phyloP scores from a whole-genome alignment of 2,113 vertebrate species.

The Ascaphus truei region DNA sequence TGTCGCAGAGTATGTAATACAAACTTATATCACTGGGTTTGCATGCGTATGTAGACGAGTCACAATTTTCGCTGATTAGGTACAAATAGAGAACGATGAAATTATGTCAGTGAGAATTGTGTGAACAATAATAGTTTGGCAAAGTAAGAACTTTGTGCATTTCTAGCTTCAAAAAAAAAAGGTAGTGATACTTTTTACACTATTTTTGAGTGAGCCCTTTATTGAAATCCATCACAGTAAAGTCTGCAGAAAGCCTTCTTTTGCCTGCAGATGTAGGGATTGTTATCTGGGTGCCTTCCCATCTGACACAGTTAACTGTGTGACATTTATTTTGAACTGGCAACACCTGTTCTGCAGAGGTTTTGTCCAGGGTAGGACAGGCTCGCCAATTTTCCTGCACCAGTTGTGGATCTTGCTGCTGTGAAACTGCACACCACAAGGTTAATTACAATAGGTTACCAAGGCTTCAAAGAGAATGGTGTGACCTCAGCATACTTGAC shows the following conservation, averaged over 20 bases:
- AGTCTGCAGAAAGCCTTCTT: not conserved
- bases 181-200: too few relatives aligned
- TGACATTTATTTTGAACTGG: constrained; percentile 39
- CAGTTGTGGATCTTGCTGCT: constrained; percentile 46
- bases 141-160: too few relatives aligned
- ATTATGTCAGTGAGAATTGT: too few relatives aligned
- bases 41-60: too few relatives aligned
- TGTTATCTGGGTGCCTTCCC: too few relatives aligned
- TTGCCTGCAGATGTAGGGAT: not conserved
- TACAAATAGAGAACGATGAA: too few relatives aligned
- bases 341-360: constrained; percentile 40
- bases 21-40: too few relatives aligned
- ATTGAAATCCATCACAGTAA: not conserved
- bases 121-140: too few relatives aligned
- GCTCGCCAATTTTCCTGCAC: constrained; percentile 37
- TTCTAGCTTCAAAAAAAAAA: too few relatives aligned
- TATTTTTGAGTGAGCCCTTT: not conserved
- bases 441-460: constrained; percentile 64
- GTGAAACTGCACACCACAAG: constrained; percentile 57
- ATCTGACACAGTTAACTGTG: not conserved
- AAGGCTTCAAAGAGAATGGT: constrained; percentile 64
- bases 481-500: constrained; percentile 65
- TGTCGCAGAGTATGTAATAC: too few relatives aligned
- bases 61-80: too few relatives aligned
- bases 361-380: constrained; percentile 28